phyloP scores from a whole-genome alignment of 2,888 invertebrate species.

The Microdon myrmicae region DNA sequence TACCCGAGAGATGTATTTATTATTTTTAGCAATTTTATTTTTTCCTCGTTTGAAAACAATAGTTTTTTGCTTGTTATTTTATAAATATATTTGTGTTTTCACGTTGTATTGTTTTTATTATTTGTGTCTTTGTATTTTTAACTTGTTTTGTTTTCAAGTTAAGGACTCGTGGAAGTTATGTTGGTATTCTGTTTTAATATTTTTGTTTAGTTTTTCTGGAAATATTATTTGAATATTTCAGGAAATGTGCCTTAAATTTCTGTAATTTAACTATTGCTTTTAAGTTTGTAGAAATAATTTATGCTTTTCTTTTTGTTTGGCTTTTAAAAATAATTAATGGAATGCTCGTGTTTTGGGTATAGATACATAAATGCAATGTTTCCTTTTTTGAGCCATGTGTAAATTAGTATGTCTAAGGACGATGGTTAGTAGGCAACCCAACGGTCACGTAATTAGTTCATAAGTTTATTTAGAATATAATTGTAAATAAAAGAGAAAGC shows the following conservation, averaged over 20 bases:
- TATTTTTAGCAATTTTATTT: constrained; percentile 10
- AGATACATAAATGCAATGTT: constrained; percentile 1
- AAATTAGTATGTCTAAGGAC: constrained; percentile 36
- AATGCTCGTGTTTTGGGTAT: constrained; percentile 3
- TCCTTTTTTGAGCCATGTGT: constrained; percentile 33
- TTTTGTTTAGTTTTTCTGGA: constrained; percentile 37
- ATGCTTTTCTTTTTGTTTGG: constrained; percentile 1
- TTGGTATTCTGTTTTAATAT: constrained; percentile 2
- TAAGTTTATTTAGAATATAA: constrained; percentile 30
- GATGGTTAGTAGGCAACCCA: constrained; percentile 46
- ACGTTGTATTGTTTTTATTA: constrained; percentile 1
- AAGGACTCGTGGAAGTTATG: constrained; percentile 1
- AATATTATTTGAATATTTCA: constrained; percentile 50
- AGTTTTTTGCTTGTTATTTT: no score
- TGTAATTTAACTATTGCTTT: constrained; percentile 25
- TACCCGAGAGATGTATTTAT: constrained; percentile 9
- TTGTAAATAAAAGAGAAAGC: constrained; percentile 35
- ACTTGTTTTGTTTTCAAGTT: constrained; percentile 1
- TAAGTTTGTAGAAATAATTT: background rate
- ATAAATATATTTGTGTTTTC: background rate
- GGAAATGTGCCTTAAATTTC: constrained; percentile 53
- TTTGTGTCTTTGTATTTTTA: background rate
- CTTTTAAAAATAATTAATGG: background rate
- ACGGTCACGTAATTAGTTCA: constrained; percentile 46
- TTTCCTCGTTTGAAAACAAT: no score